Evolutionary conservation across 2,888 invertebrate species (phyloP), one percentile per base, ranked within the genome.

Genomic region (Erebia palarica): DNA sequence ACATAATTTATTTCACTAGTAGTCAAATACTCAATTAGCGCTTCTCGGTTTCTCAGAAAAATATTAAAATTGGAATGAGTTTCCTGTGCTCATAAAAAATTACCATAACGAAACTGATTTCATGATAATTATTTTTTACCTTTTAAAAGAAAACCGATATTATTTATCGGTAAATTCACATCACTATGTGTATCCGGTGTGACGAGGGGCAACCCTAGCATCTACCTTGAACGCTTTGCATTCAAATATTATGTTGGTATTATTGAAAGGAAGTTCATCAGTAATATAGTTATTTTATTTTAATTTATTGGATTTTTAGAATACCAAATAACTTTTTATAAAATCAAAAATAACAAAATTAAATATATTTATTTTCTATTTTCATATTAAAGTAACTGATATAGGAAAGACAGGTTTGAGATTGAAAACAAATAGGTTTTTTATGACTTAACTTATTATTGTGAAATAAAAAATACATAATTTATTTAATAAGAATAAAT

Each of bases 131-230:
- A 4, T n/a, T 53, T 53, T 47, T 53, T 53, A n/a, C 53, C 53
- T n/a, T n/a, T 16, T 53, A n/a, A n/a, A 14, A 14, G 3, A n/a
- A 11, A 53, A 58, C 57, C 13, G 5, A 21, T 58, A 9, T 27
- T 58, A 18, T 47, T 47, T 27, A 70, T 5, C 60, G 60, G 7
- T 5, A 57, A 18, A 44, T 61, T 13, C 21, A 77, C 88, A 84
- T 49, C 88, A 82, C 86, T 87, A 86, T 57, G 47, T 4, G 70
- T 66, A 75, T 84, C 79, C 81, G 80, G 68, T 77, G 76, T 77
- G 71, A 73, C 65, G 71, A 53, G 65, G 63, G 55, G 75, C 79
- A 77, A 53, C 79, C 74, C 78, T 79, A 77, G 51, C 13, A 14
- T 55, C 65, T 73, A 66, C 42, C 7, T 36, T 36, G 36, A 36